A percentile compares a stretch with the other conserved stretches of the same genome.
Evolutionary conservation across 2,113 vertebrate genomes (phyloP).

Genomic region (Rattus norvegicus): DNA sequence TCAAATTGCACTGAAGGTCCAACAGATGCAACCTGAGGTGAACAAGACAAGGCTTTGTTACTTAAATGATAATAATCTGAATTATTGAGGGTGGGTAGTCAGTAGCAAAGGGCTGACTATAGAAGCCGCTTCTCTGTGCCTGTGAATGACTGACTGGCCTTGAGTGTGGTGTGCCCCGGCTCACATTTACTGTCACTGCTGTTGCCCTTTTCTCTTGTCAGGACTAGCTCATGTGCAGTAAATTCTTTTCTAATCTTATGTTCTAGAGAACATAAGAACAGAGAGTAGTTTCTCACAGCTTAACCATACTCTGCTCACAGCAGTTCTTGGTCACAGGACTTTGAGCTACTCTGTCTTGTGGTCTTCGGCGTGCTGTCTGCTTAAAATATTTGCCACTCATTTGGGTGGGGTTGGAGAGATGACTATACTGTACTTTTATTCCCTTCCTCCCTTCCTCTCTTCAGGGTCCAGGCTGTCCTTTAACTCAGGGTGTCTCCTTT

Average conservation of each 20-base stretch:
- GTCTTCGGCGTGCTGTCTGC: neutral
- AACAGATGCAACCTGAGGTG: neutral
- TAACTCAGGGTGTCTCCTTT: neutral
- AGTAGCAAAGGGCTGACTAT: neutral
- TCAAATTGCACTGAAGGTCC: neutral
- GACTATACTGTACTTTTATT: neutral
- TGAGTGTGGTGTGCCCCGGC: neutral
- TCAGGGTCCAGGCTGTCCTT: neutral
- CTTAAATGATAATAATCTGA: slow-evolving; percentile 2
- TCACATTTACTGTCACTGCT: neutral
- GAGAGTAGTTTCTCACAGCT: neutral
- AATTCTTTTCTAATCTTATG: neutral
- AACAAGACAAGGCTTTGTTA: neutral
- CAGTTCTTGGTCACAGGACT: neutral
- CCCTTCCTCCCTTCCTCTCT: neutral
- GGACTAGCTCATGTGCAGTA: neutral
- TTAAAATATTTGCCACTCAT: neutral
- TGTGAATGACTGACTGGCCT: slow-evolving; percentile 31
- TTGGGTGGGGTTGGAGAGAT: neutral
- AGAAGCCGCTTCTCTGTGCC: neutral
- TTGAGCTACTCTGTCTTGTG: neutral
- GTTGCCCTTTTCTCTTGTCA: neutral
- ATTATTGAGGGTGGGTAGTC: slow-evolving; percentile 15
- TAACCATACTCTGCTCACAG: neutral
- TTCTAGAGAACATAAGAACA: neutral